phyloP scores from a whole-genome alignment of 1,140 invertebrate genomes.

The Meteorus sp. region DNA sequence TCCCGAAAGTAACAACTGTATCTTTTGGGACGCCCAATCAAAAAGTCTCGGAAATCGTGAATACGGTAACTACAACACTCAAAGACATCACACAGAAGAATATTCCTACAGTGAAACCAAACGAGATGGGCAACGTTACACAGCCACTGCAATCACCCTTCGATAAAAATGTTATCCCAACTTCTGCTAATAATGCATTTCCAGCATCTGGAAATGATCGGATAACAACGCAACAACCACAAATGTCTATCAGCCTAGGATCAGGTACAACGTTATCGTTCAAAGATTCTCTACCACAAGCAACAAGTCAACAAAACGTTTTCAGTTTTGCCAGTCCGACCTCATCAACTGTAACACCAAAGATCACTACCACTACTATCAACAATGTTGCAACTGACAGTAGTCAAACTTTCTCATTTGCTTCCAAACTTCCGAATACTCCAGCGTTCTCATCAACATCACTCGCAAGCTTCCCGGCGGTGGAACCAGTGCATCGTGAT shows the following conservation, averaged over 20 bases:
- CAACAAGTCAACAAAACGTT: constrained; percentile 3
- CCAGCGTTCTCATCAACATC: constrained; percentile 11
- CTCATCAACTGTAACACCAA: neutral
- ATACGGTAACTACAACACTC: neutral
- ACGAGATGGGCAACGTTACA: neutral
- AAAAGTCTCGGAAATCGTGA: constrained; percentile 30
- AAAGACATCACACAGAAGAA: constrained; percentile 3
- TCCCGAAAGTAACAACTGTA: constrained; percentile 36
- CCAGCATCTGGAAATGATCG: neutral
- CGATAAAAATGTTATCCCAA: neutral
- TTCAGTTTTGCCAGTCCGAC: constrained; percentile 15
- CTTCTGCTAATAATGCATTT: neutral
- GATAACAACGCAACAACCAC: neutral
- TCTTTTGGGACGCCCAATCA: constrained; percentile 31
- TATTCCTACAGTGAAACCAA: neutral
- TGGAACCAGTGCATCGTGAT: neutral
- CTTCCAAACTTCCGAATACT: constrained; percentile 28
- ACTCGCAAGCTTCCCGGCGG: constrained; percentile 5
- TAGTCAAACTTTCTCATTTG: constrained; percentile 33
- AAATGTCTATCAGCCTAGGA: neutral
- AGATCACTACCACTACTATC: neutral
- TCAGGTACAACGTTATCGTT: constrained; percentile 1
- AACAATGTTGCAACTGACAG: neutral
- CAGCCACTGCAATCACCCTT: neutral
- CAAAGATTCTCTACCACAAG: constrained; percentile 10